Conservation (phyloP, 2,797 vertebrate genomes). For the Aeoliscus strigatus region DNA sequence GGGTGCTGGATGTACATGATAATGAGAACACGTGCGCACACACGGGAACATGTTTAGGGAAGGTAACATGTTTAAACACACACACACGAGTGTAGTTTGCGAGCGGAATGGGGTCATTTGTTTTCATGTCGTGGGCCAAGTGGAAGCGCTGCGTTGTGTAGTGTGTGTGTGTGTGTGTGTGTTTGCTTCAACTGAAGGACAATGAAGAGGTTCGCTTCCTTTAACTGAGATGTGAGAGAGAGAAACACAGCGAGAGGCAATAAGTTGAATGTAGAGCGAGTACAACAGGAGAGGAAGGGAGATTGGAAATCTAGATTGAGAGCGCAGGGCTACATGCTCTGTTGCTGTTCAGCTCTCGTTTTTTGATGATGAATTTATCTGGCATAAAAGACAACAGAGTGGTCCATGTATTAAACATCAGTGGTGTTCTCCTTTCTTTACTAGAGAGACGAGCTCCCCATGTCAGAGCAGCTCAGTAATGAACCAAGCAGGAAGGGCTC, state of each 20-base stretch:
- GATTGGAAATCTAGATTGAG: slow-evolving; percentile 43
- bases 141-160: slow-evolving; percentile 36
- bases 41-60: slow-evolving; percentile 18
- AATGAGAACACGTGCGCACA: slow-evolving; percentile 33
- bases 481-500: slow-evolving; percentile 66
- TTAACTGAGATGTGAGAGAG: slow-evolving; percentile 62
- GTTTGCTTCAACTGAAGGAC: slow-evolving; percentile 61
- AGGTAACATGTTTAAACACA: slow-evolving; percentile 31
- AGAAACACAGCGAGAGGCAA: slow-evolving; percentile 25
- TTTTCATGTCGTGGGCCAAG: slow-evolving; percentile 36
- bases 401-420: slow-evolving; percentile 67
- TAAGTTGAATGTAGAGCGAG: slow-evolving; percentile 38
- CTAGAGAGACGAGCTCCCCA: slow-evolving; percentile 46
- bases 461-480: slow-evolving; percentile 62
- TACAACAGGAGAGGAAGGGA: slow-evolving; percentile 15
- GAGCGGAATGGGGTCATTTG: slow-evolving; percentile 46
- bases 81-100: slow-evolving; percentile 7
- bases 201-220: slow-evolving; percentile 62
- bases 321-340: slow-evolving; percentile 46
- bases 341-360: slow-evolving; percentile 46
- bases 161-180: slow-evolving; percentile 62
- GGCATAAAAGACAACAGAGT: slow-evolving; percentile 57
- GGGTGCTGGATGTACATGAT: slow-evolving; percentile 36
- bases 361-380: slow-evolving; percentile 65
- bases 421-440: slow-evolving; percentile 39